A percentile compares a stretch with the other conserved stretches of the same genome.
Evolutionary conservation across 2,888 invertebrate species (phyloP).

Genomic region (Metacarcinus magister): DNA sequence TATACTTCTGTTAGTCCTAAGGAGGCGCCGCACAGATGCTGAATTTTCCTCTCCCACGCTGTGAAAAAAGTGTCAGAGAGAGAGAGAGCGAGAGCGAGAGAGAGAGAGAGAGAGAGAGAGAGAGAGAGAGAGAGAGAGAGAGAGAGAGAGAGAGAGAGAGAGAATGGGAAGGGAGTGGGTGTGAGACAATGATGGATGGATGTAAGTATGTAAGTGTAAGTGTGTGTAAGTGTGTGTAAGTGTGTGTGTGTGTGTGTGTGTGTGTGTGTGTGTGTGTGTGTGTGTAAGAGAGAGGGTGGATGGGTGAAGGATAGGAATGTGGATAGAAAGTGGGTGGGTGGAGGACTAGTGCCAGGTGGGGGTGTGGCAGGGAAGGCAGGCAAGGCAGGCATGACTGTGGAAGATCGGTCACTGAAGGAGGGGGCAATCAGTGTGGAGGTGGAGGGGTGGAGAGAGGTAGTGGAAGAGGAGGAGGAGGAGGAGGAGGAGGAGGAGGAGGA

Average conservation of each 20-base stretch:
- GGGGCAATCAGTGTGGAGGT: too few species aligned
- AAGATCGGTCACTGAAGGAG: too few species aligned
- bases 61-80: background rate
- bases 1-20: background rate
- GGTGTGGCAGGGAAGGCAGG: background rate
- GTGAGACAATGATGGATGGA: too few species aligned
- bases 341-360: background rate
- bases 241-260: background rate
- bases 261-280: background rate
- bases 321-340: background rate
- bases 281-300: background rate
- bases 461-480: too few species aligned
- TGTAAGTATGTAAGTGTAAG: background rate
- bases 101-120: too few species aligned
- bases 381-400: too few species aligned
- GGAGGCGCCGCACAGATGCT: background rate
- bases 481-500: too few species aligned
- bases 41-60: background rate
- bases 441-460: too few species aligned
- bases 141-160: too few species aligned
- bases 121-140: too few species aligned
- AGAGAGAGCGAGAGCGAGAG: too few species aligned
- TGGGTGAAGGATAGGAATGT: background rate
- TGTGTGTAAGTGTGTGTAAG: background rate
- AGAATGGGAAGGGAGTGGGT: too few species aligned